Base-by-base conservation (phyloP, 2,888 invertebrate genomes). In the Apomyelois bistriatella region DNA sequence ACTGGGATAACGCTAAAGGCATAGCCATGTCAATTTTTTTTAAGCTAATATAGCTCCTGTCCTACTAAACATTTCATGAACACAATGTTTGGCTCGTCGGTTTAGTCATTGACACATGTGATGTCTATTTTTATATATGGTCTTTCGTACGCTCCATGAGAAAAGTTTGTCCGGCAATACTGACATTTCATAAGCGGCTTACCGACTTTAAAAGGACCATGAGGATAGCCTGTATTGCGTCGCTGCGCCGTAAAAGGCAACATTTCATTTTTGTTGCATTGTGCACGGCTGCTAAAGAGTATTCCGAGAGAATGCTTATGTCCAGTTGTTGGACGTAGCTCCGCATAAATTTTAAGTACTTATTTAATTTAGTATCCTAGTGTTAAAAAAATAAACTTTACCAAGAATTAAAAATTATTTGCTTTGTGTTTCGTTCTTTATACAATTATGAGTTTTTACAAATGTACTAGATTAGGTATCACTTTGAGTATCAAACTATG, bases 181-280 rank as follows among this genome's bases (percentile, higher is more conserved):
- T 55, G 48, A 79, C 79, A 79, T 85, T 83, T 81, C 82, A 80
- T 83, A 85, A 85, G 78, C 80, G 64, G 75, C 79, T 79, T 79
- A 76, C 72, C 70, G 71, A 76, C 82, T 74, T 81, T 82, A 82
- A 85, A 43, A 85, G 82, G 84, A 76, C 76, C 76, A 79, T 64
- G 59, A 68, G 67, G 79, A 82, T 77, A 79, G 79, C 74, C 68
- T 66, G 75, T 75, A 76, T 78, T 77, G 75, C 79, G 75, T 71
- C 65, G 68, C 8, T 60, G 56, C 60, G 58, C 58, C 85, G 84
- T 68, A 85, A 82, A 76, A 82, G 64, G 85, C 77, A 46, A 62
- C 59, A 66, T 74, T 74, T 79, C 78, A 79, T 86, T 88, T 83
- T 84, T 83, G 80, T 80, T 74, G 68, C 75, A 73, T 74, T 74